These are phyloP conservation scores for Loriculus beryllinus DNA, from an alignment of 2,797 vertebrate genomes.

Conservation along the genomic window DNA sequence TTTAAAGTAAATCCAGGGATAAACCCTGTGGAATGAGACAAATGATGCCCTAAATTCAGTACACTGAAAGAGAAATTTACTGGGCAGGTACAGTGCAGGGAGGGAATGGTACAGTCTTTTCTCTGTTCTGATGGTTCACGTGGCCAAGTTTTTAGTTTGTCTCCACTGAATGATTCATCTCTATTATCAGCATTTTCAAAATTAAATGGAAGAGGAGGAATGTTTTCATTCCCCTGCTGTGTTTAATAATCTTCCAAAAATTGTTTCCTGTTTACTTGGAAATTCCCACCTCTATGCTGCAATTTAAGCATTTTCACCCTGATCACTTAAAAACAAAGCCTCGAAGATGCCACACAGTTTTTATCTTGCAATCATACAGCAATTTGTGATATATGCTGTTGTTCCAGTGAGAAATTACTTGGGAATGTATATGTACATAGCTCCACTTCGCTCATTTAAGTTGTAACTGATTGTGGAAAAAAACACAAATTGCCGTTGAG, in stretches of 20 bases:
- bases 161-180: conserved; percentile 37
- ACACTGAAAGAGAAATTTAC: background rate
- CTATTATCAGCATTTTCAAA: conserved; percentile 42
- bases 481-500: background rate
- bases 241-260: conserved; percentile 58
- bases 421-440: background rate
- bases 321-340: conserved; percentile 18
- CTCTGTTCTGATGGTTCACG: background rate
- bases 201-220: conserved; percentile 54
- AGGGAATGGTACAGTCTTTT: background rate
- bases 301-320: conserved; percentile 6
- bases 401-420: conserved; percentile 17
- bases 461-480: background rate
- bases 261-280: conserved; percentile 56
- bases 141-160: background rate
- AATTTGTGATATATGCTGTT: conserved; percentile 28
- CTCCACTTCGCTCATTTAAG: background rate
- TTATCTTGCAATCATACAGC: background rate
- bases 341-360: background rate
- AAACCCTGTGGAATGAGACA: background rate
- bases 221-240: conserved; percentile 32
- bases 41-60: background rate
- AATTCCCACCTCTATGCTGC: conserved; percentile 22
- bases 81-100: background rate
- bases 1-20: background rate